A percentile compares a stretch with the other conserved stretches of the same genome.
phyloP scores from a whole-genome alignment of 2,888 invertebrate genomes.

The Xanthorhoe spadicearia region DNA sequence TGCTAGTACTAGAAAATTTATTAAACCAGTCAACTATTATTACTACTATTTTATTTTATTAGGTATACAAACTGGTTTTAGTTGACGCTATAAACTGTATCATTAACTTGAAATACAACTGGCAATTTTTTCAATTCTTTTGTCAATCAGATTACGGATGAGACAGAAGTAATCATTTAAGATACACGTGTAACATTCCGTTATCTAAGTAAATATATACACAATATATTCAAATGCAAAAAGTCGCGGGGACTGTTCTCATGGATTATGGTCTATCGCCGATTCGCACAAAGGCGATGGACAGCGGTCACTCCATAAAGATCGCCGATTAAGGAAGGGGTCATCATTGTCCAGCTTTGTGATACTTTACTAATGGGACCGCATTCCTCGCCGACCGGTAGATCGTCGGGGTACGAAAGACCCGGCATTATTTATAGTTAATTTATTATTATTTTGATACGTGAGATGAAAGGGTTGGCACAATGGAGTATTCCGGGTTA shows the following conservation, averaged over 20 bases:
- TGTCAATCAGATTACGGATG: slow-evolving; percentile 13
- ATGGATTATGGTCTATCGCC: slow-evolving; percentile 82
- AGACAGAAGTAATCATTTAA: slow-evolving; percentile 10
- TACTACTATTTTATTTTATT: not conserved
- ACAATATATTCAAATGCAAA: slow-evolving; percentile 74
- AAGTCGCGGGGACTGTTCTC: slow-evolving; percentile 62
- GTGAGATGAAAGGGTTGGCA: slow-evolving; percentile 77
- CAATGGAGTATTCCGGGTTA: slow-evolving; percentile 74
- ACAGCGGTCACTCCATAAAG: slow-evolving; percentile 81
- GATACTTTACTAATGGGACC: slow-evolving; percentile 81
- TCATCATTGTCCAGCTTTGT: slow-evolving; percentile 65
- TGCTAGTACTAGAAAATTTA: not conserved
- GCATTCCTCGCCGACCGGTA: slow-evolving; percentile 79
- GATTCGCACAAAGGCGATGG: slow-evolving; percentile 64
- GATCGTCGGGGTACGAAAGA: slow-evolving; percentile 54
- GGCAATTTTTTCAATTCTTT: slow-evolving; percentile 15
- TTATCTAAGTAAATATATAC: slow-evolving; percentile 43
- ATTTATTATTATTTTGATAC: slow-evolving; percentile 84
- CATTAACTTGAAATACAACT: slow-evolving; percentile 18
- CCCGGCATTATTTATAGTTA: slow-evolving; percentile 79
- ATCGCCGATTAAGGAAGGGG: slow-evolving; percentile 75
- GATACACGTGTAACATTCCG: slow-evolving; percentile 23
- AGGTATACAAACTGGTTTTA: not conserved
- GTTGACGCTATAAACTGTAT: slow-evolving; percentile 1
- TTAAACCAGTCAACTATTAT: not conserved